These are phyloP conservation scores for Pegea sp. DNA, from an alignment of 23 tunicate genomes.

Conservation along the genomic window DNA sequence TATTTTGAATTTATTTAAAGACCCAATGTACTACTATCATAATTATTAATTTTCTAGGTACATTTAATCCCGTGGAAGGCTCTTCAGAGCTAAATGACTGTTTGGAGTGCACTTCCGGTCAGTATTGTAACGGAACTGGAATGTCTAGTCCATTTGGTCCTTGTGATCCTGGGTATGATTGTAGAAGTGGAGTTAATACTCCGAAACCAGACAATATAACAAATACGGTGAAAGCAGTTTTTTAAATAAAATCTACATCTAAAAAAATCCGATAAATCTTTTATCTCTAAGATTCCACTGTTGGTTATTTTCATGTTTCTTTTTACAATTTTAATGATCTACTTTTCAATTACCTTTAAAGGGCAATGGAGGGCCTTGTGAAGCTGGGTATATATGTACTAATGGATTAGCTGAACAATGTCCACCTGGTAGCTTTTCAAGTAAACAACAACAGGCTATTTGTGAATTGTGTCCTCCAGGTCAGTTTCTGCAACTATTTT, in stretches of 20 bases:
- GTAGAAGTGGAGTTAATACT: conserved; percentile 46
- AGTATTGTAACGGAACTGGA: conserved; percentile 30
- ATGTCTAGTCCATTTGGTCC: conserved; percentile 8
- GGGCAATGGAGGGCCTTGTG: conserved; percentile 59
- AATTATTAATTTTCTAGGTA: conserved; percentile 39
- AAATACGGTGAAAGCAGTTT: conserved; percentile 23
- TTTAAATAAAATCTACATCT: too few relatives aligned
- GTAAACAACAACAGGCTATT: not conserved
- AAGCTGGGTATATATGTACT: conserved; percentile 37
- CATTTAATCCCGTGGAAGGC: conserved; percentile 35
- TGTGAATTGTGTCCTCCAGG: conserved; percentile 37
- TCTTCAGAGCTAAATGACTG: conserved; percentile 21
- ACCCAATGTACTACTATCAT: not conserved
- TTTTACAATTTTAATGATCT: conserved; percentile 1
- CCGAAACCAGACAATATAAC: conserved; percentile 33
- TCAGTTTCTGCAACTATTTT: not conserved
- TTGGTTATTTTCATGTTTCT: not conserved
- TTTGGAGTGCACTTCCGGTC: conserved; percentile 36
- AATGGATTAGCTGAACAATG: conserved; percentile 40
- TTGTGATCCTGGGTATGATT: conserved; percentile 49
- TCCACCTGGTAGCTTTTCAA: conserved; percentile 45
- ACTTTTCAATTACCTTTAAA: too few relatives aligned
- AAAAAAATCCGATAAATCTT: not conserved
- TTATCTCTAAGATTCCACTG: not conserved
- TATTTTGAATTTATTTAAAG: not conserved